These are phyloP conservation scores for Virgularia gustaviana DNA, from an alignment of 92 coral and sea anemone species.

Conservation along the genomic window DNA sequence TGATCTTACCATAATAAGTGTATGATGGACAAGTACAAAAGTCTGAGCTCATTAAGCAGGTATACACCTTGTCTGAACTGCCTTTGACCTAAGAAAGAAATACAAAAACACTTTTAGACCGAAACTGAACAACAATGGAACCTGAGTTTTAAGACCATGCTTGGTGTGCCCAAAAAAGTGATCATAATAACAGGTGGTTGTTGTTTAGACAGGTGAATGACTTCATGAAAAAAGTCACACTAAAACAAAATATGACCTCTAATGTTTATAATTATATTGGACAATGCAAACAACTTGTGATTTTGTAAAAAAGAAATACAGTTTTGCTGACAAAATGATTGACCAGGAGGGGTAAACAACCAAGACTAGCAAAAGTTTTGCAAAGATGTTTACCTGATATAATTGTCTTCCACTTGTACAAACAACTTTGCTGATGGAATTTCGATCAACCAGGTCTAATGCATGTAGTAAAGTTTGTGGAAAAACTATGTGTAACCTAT, in stretches of 20 bases:
- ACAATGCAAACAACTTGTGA: too few species aligned
- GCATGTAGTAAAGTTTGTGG: conserved; percentile 66
- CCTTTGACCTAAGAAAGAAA: conserved; percentile 66
- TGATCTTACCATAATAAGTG: conserved; percentile 91
- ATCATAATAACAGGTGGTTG: too few species aligned
- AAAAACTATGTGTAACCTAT: conserved; percentile 69
- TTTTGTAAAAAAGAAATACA: too few species aligned
- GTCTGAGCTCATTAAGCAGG: conserved; percentile 66
- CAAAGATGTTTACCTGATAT: conserved; percentile 63
- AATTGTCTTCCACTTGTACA: conserved; percentile 74
- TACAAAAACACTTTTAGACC: too few species aligned
- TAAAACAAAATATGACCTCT: too few species aligned
- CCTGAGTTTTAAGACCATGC: background rate
- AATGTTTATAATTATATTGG: too few species aligned
- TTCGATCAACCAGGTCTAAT: conserved; percentile 71
- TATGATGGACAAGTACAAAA: conserved; percentile 94
- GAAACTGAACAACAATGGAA: background rate
- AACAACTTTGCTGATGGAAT: conserved; percentile 59
- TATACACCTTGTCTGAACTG: conserved; percentile 78
- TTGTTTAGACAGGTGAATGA: too few species aligned
- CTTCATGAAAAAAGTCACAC: too few species aligned
- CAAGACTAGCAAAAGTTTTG: too few species aligned
- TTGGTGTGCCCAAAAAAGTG: background rate
- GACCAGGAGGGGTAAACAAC: too few species aligned
- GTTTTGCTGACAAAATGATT: too few species aligned